Percentiles rank a stretch among this genome's conserved stretches.
Evolutionary conservation across 2,113 vertebrate species (phyloP).

Genomic region (Xenopus borealis): DNA sequence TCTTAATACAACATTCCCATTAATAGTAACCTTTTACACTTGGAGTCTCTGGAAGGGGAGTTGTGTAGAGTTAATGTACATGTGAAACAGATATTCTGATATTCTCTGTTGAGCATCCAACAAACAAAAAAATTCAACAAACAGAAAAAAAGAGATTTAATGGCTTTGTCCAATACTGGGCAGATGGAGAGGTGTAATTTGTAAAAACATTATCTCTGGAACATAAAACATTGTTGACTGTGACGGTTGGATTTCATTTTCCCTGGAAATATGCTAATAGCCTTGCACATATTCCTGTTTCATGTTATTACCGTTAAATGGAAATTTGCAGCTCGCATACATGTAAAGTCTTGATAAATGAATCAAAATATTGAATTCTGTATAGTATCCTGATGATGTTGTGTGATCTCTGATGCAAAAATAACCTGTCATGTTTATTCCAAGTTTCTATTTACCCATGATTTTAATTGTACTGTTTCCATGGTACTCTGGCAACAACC

Average conservation of each 20-base stretch:
- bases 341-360: constrained; percentile 6
- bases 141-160: not conserved
- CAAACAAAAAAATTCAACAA: not conserved
- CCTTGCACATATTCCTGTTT: constrained; percentile 12
- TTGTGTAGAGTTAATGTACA: not conserved
- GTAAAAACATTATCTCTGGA: constrained; percentile 49
- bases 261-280: constrained; percentile 33
- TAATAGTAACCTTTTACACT: not conserved
- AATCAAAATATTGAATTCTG: constrained; percentile 11
- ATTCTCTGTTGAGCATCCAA: not conserved
- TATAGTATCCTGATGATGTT: accelerated
- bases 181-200: constrained; percentile 43
- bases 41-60: not conserved
- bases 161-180: constrained; percentile 9
- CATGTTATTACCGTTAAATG: constrained; percentile 37
- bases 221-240: constrained; percentile 31
- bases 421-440: constrained; percentile 21
- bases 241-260: constrained; percentile 31
- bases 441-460: not conserved
- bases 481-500: constrained; percentile 6
- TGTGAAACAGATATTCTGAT: not conserved
- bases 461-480: not conserved
- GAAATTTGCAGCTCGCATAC: constrained; percentile 33
- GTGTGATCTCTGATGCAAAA: constrained; percentile 5
- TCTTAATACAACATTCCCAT: not conserved